Conservation (phyloP, 2,888 invertebrate genomes). For the Aplocera efformata region DNA sequence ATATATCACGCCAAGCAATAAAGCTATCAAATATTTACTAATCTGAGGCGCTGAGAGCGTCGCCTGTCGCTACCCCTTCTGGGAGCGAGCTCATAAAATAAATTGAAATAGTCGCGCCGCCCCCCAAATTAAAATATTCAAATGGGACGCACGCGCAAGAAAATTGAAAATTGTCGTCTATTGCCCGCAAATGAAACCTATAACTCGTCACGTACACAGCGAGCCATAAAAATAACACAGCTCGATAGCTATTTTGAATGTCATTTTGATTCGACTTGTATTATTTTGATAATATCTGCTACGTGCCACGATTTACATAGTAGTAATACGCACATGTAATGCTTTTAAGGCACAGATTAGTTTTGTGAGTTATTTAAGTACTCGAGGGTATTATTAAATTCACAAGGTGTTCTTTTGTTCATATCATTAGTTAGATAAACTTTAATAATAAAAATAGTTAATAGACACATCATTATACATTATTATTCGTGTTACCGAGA, state of each 20-base stretch:
- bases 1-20: slow-evolving; percentile 75
- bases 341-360: too few relatives aligned
- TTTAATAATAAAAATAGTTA: too few relatives aligned
- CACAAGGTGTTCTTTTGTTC: too few relatives aligned
- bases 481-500: too few relatives aligned
- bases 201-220: slow-evolving; percentile 72
- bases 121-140: slow-evolving; percentile 81
- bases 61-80: slow-evolving; percentile 67
- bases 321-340: too few relatives aligned
- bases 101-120: slow-evolving; percentile 81
- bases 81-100: slow-evolving; percentile 77
- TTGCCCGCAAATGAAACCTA: slow-evolving; percentile 81
- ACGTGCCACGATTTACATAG: slow-evolving; percentile 18
- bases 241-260: slow-evolving; percentile 31
- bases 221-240: slow-evolving; percentile 42
- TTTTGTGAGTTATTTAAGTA: too few relatives aligned
- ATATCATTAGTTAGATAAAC: too few relatives aligned
- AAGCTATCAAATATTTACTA: slow-evolving; percentile 81
- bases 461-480: too few relatives aligned
- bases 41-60: slow-evolving; percentile 74
- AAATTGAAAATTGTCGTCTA: slow-evolving; percentile 82
- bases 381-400: too few relatives aligned
- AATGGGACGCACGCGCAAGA: slow-evolving; percentile 81
- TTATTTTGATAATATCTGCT: slow-evolving; percentile 21
- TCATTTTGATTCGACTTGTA: slow-evolving; percentile 23